These are phyloP conservation scores for Clarias batrachus DNA, from an alignment of 2,113 vertebrate genomes.

Conservation along the genomic window DNA sequence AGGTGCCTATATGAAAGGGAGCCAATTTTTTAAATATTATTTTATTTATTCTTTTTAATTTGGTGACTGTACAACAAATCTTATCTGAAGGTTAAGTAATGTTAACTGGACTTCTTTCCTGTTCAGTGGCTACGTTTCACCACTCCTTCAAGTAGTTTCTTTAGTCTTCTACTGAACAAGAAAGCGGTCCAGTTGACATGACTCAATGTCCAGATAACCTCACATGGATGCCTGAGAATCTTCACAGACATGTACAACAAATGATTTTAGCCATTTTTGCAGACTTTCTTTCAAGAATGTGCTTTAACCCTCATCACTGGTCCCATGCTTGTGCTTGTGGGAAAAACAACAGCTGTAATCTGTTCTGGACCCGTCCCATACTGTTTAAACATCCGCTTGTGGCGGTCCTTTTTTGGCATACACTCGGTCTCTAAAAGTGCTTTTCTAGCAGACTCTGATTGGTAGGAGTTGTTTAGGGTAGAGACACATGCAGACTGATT, in stretches of 20 bases:
- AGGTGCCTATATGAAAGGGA: not conserved
- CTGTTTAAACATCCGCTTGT: slow-evolving; percentile 48
- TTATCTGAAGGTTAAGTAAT: too few relatives aligned
- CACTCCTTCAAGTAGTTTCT: too few relatives aligned
- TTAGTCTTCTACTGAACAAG: too few relatives aligned
- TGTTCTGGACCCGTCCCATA: slow-evolving; percentile 34
- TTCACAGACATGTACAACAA: too few relatives aligned
- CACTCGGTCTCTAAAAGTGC: slow-evolving; percentile 28
- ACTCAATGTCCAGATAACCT: too few relatives aligned
- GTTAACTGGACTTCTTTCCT: too few relatives aligned
- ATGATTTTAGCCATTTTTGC: not conserved
- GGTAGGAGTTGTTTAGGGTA: slow-evolving; percentile 59
- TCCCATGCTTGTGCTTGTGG: not conserved
- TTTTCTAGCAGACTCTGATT: slow-evolving; percentile 18
- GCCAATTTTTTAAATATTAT: not conserved
- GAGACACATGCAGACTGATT: slow-evolving; percentile 58
- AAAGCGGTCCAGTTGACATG: too few relatives aligned
- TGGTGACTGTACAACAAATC: too few relatives aligned
- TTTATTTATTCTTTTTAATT: too few relatives aligned
- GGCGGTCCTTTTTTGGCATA: slow-evolving; percentile 27
- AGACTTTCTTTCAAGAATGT: not conserved
- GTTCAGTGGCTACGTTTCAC: too few relatives aligned
- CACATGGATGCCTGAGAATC: too few relatives aligned
- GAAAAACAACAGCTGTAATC: slow-evolving; percentile 41
- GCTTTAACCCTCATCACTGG: not conserved